phyloP scores from a whole-genome alignment of 35 echinoderm and acorn worm species.

The Apostichopus parvimensis region DNA sequence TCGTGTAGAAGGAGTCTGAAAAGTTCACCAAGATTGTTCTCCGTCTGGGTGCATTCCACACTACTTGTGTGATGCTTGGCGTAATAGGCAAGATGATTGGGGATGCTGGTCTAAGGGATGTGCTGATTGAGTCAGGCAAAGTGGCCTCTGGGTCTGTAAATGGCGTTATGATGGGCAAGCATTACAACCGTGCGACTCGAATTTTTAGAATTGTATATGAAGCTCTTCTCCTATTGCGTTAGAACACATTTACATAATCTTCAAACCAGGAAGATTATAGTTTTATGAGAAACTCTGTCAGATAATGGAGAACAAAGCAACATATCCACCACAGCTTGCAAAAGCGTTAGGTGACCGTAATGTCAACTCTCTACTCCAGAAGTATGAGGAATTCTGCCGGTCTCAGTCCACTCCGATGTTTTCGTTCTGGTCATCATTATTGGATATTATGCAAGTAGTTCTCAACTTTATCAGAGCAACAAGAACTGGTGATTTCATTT shows the following conservation, averaged over 20 bases:
- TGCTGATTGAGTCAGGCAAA: conserved; percentile 38
- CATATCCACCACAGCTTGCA: too few relatives aligned
- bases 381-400: background rate
- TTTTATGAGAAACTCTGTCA: background rate
- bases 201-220: conserved; percentile 52
- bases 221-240: conserved; percentile 15
- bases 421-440: conserved; percentile 25
- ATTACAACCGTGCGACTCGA: conserved; percentile 31
- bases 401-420: background rate
- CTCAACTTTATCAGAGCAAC: background rate
- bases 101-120: conserved; percentile 50
- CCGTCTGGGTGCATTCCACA: too few relatives aligned
- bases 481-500: background rate
- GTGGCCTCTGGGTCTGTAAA: conserved; percentile 44
- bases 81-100: conserved; percentile 20
- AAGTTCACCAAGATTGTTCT: too few relatives aligned
- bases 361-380: background rate
- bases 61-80: background rate
- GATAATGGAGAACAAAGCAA: background rate
- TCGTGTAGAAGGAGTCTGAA: conserved; percentile 22
- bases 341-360: background rate
- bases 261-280: background rate
- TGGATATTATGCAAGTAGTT: background rate
- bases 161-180: conserved; percentile 21
- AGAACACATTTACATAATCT: background rate